These are phyloP conservation scores for Nomada fabriciana DNA, from an alignment of 2,888 invertebrate species.

Conservation along the genomic window DNA sequence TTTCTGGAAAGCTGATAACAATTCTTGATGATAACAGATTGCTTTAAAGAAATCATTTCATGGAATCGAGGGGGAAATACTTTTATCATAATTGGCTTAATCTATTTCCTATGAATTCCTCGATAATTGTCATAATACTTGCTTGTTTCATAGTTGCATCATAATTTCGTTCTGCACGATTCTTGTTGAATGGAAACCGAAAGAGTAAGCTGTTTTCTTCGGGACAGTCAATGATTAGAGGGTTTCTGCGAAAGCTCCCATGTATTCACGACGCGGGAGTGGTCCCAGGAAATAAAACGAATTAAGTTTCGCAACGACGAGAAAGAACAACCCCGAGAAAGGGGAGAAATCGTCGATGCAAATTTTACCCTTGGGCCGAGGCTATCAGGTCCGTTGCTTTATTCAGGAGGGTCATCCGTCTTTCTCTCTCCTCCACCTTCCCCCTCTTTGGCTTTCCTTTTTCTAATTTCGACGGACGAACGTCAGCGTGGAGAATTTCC, in stretches of 20 bases:
- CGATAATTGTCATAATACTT: too few species aligned
- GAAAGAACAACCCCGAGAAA: conserved; percentile 19
- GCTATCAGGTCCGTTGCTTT: conserved; percentile 40
- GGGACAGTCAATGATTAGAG: conserved; percentile 37
- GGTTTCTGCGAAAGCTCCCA: neutral
- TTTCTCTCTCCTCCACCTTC: conserved; percentile 25
- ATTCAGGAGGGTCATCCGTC: conserved; percentile 57
- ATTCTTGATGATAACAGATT: too few species aligned
- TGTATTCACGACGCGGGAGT: neutral
- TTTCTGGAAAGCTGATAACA: too few species aligned
- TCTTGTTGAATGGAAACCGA: neutral
- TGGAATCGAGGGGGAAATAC: too few species aligned
- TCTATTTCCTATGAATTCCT: too few species aligned
- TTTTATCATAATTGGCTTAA: too few species aligned
- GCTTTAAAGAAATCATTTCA: too few species aligned
- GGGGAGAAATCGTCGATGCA: conserved; percentile 55
- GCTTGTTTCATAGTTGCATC: neutral
- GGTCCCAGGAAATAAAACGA: conserved; percentile 35
- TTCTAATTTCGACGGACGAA: conserved; percentile 61
- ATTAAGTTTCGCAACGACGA: conserved; percentile 32
- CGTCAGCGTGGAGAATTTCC: conserved; percentile 59
- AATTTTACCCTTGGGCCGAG: conserved; percentile 60
- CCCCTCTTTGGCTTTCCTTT: conserved; percentile 26
- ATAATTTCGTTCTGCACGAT: conserved; percentile 1
- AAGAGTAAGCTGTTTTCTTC: conserved; percentile 20